A percentile compares a stretch with the other conserved stretches of the same genome.
Conservation (phyloP, 2,797 vertebrate genomes). For the Crenuchus spilurus region DNA sequence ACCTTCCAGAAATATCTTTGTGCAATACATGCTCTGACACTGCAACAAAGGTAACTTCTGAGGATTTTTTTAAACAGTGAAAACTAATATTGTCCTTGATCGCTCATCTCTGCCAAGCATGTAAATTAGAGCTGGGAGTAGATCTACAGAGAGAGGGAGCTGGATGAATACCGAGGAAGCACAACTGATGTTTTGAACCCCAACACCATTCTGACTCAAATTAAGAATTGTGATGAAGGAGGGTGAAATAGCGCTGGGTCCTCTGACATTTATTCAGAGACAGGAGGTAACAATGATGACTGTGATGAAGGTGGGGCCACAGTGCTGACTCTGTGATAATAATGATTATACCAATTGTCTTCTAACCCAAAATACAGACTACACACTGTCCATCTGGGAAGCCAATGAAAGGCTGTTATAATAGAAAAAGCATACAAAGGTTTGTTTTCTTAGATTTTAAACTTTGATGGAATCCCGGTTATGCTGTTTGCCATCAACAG, state of each 20-base stretch:
- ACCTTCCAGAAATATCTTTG: constrained; percentile 37
- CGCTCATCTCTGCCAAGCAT: constrained; percentile 36
- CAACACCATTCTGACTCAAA: background rate
- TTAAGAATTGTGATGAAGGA: background rate
- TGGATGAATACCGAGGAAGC: background rate
- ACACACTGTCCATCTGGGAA: no score
- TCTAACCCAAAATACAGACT: no score
- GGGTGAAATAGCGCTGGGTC: background rate
- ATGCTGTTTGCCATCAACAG: no score
- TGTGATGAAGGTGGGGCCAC: no score
- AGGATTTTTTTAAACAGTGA: constrained; percentile 5
- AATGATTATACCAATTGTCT: no score
- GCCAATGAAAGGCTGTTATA: no score
- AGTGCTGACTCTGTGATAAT: no score
- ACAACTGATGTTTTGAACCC: no score
- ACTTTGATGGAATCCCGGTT: no score
- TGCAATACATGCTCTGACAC: constrained; percentile 23
- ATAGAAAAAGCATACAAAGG: no score
- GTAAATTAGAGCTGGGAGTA: constrained; percentile 45
- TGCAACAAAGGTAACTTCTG: constrained; percentile 29
- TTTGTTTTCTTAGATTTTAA: no score
- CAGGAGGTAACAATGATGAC: background rate
- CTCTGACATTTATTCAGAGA: background rate
- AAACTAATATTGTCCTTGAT: constrained; percentile 49
- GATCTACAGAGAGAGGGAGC: constrained; percentile 23